Evolutionary conservation across 2,113 vertebrate genomes (phyloP), one percentile per base, ranked within the genome.

Genomic region (Seriola rivoliana): DNA sequence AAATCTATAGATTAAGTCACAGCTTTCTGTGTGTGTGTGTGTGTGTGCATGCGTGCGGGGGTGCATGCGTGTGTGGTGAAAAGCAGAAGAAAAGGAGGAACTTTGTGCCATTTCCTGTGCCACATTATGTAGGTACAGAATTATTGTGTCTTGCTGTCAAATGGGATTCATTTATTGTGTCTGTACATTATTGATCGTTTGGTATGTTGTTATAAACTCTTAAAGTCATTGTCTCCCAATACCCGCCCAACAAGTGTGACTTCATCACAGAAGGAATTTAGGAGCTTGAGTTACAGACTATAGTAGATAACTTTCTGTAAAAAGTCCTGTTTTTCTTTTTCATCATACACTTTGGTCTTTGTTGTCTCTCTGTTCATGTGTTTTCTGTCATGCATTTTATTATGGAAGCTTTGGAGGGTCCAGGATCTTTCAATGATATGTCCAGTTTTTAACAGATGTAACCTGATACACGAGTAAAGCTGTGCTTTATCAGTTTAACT

Each of bases 1-100:
- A 93, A 92, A 86, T 52, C 84, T 80, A 55, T 89, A 16, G 88
- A 89, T 52, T 90, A 88, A 80, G 10, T 70, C 68, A 58, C 23
- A 42, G 16, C 1, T 54, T 34, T 57, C 21, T 69, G 55, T 36
- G 34, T 62, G 66, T 58, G 54, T 46, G 60, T 34, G 17, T 42
- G 60, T 32, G 62, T 80, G 52, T 25, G 65, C 32, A 72, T n/a
- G 42, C 13, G 54, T 25, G 58, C 60, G 16, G 64, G 54, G 55
- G 44, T 60, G 50, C 25, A 40, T 32, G 58, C 64, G 16, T 70
- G 57, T 59, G 55, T 59, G 55, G n/a, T 55, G 38, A 42, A 19
- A 38, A 59, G 3, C 14, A 21, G 38, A 68, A 80, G 38, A 65
- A 54, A 36, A 55, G n/a, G n/a, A 87, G 13, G 40, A 70, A 57